Conservation (phyloP, 2,797 vertebrate genomes). For the Cossypha dichroa region DNA sequence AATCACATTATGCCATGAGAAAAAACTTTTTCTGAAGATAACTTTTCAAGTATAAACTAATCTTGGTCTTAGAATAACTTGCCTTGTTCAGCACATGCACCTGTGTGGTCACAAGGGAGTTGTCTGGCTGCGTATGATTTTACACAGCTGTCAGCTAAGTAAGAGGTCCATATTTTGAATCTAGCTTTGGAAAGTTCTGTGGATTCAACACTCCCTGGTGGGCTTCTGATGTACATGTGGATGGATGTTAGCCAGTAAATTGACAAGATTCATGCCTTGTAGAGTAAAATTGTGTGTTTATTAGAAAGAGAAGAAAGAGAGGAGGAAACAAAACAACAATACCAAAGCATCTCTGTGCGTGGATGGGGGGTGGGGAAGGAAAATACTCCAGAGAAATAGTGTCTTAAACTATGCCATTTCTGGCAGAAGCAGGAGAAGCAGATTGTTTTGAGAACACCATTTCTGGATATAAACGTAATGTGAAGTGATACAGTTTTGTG, state of each 20-base stretch:
- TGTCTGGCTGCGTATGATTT: constrained; percentile 72
- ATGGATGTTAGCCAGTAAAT: constrained; percentile 61
- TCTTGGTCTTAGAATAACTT: constrained; percentile 58
- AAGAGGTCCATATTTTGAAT: constrained; percentile 73
- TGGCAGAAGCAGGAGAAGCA: neutral
- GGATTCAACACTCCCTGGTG: constrained; percentile 75
- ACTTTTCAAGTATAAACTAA: constrained; percentile 36
- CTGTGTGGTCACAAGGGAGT: constrained; percentile 69
- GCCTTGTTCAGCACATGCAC: constrained; percentile 58
- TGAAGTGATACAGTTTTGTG: neutral
- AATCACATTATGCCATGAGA: constrained; percentile 54
- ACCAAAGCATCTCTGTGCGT: neutral
- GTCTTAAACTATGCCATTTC: neutral
- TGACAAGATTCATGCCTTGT: constrained; percentile 56
- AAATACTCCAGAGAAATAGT: neutral
- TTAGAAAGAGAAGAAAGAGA: neutral
- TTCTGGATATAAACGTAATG: neutral
- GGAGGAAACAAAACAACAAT: neutral
- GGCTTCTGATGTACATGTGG: constrained; percentile 66
- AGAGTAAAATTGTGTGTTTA: neutral
- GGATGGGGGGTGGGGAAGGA: accelerated
- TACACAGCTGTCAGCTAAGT: constrained; percentile 78
- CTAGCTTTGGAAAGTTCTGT: constrained; percentile 64
- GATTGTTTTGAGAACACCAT: constrained; percentile 7
- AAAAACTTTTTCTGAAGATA: constrained; percentile 47